Evolutionary conservation across 2,797 vertebrate genomes (phyloP).

Genomic region (Darevskia nairensis): DNA sequence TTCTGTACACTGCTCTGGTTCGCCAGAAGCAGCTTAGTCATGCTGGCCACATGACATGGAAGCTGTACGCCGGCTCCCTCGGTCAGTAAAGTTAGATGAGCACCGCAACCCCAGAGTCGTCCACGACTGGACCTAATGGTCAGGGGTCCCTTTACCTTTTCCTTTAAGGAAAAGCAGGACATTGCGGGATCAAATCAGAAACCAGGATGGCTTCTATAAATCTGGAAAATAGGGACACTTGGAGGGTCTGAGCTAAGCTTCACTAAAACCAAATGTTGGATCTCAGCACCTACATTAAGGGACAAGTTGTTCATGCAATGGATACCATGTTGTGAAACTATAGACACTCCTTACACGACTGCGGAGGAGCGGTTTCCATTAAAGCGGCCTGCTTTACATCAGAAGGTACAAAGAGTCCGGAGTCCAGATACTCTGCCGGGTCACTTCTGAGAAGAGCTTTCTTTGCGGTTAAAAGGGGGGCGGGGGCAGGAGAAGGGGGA

Average conservation of each 20-base stretch:
- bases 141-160: no score
- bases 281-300: conserved; percentile 56
- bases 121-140: no score
- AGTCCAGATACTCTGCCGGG: conserved; percentile 38
- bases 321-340: conserved; percentile 67
- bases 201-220: no score
- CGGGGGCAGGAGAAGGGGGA: neutral
- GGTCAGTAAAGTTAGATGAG: no score
- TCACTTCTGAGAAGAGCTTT: conserved; percentile 65
- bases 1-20: no score
- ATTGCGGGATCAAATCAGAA: no score
- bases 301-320: conserved; percentile 50
- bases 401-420: conserved; percentile 64
- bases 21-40: no score
- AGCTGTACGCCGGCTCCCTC: no score
- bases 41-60: no score
- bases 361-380: conserved; percentile 59
- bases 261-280: conserved; percentile 46
- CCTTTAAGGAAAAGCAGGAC: no score
- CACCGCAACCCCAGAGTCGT: no score
- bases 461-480: conserved; percentile 58
- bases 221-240: no score
- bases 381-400: conserved; percentile 63
- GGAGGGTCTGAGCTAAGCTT: neutral
- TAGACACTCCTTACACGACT: conserved; percentile 64